Evolutionary conservation across 1,140 invertebrate genomes (phyloP).

Genomic region (Drosophila triauraria): DNA sequence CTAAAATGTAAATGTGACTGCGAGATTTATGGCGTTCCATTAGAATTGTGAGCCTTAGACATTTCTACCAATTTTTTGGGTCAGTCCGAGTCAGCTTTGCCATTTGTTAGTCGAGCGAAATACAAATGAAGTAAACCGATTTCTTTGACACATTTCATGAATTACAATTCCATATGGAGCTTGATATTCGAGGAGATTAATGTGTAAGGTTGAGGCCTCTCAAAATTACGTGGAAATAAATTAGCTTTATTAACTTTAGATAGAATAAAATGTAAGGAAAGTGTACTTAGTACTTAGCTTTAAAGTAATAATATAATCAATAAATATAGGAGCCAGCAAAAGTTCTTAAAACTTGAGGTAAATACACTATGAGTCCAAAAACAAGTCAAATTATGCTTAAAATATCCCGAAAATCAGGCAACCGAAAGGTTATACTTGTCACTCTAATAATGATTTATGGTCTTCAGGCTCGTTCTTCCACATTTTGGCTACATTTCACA

Average conservation of each 20-base stretch:
- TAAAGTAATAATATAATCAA: not conserved
- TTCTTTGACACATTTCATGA: constrained; percentile 29
- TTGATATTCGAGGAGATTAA: not conserved
- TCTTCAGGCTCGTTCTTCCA: constrained; percentile 4
- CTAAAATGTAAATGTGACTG: constrained; percentile 40
- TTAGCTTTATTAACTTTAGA: not conserved
- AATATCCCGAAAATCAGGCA: constrained; percentile 16
- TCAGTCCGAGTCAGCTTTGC: constrained; percentile 20
- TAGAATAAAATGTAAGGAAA: not conserved
- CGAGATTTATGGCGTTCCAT: constrained; percentile 39
- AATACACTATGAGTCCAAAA: not conserved
- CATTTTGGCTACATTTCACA: constrained; percentile 31
- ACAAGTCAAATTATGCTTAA: not conserved
- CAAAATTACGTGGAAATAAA: not conserved
- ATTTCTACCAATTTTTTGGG: constrained; percentile 23
- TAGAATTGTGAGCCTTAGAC: constrained; percentile 32
- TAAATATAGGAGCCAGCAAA: not conserved
- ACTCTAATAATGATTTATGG: constrained; percentile 38
- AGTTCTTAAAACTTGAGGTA: too few relatives aligned
- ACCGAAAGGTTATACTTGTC: constrained; percentile 18
- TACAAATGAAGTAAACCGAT: constrained; percentile 11
- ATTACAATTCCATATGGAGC: not conserved
- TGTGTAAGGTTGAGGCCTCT: not conserved
- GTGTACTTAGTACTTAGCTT: too few relatives aligned
- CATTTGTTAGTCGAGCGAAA: constrained; percentile 35